A percentile compares a stretch with the other conserved stretches of the same genome.
Evolutionary conservation across 2,113 vertebrate species (phyloP).

Genomic region (Antechinus stuartii): DNA sequence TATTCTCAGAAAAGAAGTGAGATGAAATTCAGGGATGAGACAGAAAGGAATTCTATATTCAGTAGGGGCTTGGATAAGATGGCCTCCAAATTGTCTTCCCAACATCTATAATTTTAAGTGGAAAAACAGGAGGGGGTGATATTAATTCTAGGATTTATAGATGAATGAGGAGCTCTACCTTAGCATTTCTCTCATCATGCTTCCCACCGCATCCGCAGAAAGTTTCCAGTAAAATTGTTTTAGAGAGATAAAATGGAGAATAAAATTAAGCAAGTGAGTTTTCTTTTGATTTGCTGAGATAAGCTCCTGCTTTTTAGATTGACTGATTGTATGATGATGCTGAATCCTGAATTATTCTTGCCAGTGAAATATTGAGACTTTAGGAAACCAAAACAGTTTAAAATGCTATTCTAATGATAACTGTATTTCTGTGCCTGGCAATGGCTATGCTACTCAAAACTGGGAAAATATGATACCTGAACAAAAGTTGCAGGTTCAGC

Average conservation of each 20-base stretch:
- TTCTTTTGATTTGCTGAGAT: fast-evolving
- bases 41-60: fast-evolving
- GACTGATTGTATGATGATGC: not conserved
- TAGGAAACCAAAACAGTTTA: not conserved
- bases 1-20: not conserved
- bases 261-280: fast-evolving
- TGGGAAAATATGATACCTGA: not conserved
- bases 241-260: not conserved
- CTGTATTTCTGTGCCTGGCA: fast-evolving
- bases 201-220: not conserved
- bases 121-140: not conserved
- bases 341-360: not conserved
- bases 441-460: fast-evolving
- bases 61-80: fast-evolving
- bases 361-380: not conserved
- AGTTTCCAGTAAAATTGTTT: not conserved
- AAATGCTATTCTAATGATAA: not conserved
- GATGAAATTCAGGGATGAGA: fast-evolving
- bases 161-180: not conserved
- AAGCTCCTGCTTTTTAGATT: not conserved
- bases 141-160: not conserved
- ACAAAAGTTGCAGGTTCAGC: too few relatives aligned
- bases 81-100: too few relatives aligned
- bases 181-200: not conserved
- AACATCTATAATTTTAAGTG: too few relatives aligned